Base-by-base conservation (phyloP, 2,797 vertebrate genomes). In the Euthynnus affinis region DNA sequence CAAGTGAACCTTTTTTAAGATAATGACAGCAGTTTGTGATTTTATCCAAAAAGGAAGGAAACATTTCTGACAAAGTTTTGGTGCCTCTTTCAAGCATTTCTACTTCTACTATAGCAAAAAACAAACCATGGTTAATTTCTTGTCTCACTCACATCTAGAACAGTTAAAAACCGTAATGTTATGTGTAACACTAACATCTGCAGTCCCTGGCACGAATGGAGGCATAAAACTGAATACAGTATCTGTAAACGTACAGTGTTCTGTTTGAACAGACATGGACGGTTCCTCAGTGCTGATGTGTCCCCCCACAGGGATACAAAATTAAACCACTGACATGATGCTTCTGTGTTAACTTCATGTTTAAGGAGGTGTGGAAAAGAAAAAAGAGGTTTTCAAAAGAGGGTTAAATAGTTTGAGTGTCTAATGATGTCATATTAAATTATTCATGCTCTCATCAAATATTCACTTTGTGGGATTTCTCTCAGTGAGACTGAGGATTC, bases 371-470 rank as follows among this genome's bases (percentile, higher is more conserved):
- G 70, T 75, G 57, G 58, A 69, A 78, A 78, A 63, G 74, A 37
- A 86, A 57, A 32, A 71, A 37, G 48, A 61, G 22, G 8, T 29
- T 80, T 82, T 80, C 37, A 73, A 69, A 83, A 56, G 32, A 62
- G 49, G 75, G 80, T 83, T 88, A 87, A 92, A 88, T 44, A 84
- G 67, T 88, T 86, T 82, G 78, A 65, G 74, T 76, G 75, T 84
- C 83, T 87, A 86, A 85, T 76, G 73, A 89, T 83, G 75, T 74
- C 48, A 63, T 55, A 40, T 27, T 92, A 63, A 92, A 90, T 91
- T 81, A 92, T 88, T 88, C 68, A 91, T 88, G 71, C n/a, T 71
- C 80, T 85, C 63, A 89, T 90, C 32, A 82, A 89, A 87, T 86
- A 88, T 83, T 83, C 56, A 88, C 79, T 71, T 48, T 32, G 71